Evolutionary conservation across 2,888 invertebrate genomes (phyloP).

Genomic region (Cantharis rufa): DNA sequence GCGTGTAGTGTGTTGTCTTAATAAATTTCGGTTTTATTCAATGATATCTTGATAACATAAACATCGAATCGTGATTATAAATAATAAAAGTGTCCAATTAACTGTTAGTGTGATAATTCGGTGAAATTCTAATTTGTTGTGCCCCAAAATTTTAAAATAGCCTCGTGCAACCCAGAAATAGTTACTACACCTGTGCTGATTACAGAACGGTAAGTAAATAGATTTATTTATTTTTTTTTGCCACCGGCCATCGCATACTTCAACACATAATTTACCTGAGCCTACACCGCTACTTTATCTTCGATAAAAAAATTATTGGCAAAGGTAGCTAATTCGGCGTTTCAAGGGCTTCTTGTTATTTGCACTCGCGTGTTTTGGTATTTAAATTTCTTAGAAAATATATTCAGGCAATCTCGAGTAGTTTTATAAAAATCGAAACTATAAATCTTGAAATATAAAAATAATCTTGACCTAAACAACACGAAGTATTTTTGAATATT

Average conservation of each 20-base stretch:
- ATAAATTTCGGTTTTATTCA: slow-evolving; percentile 51
- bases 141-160: slow-evolving; percentile 30
- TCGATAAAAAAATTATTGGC: background rate
- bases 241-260: background rate
- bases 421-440: slow-evolving; percentile 10
- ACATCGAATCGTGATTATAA: slow-evolving; percentile 42
- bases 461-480: slow-evolving; percentile 26
- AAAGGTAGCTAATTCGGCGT: background rate
- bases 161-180: slow-evolving; percentile 25
- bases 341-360: background rate
- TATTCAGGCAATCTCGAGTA: slow-evolving; percentile 14
- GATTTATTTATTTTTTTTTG: background rate
- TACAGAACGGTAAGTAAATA: slow-evolving; percentile 35
- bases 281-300: background rate
- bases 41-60: slow-evolving; percentile 46
- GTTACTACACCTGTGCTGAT: slow-evolving; percentile 34
- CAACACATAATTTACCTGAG: background rate
- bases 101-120: slow-evolving; percentile 35
- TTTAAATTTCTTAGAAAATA: slow-evolving; percentile 2
- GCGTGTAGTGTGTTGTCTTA: slow-evolving; percentile 50
- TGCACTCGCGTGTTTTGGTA: background rate
- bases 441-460: slow-evolving; percentile 8
- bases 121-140: slow-evolving; percentile 36
- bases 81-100: slow-evolving; percentile 43
- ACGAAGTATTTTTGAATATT: slow-evolving; percentile 27